phyloP scores from a whole-genome alignment of 1,140 invertebrate species.

The Delia radicum region DNA sequence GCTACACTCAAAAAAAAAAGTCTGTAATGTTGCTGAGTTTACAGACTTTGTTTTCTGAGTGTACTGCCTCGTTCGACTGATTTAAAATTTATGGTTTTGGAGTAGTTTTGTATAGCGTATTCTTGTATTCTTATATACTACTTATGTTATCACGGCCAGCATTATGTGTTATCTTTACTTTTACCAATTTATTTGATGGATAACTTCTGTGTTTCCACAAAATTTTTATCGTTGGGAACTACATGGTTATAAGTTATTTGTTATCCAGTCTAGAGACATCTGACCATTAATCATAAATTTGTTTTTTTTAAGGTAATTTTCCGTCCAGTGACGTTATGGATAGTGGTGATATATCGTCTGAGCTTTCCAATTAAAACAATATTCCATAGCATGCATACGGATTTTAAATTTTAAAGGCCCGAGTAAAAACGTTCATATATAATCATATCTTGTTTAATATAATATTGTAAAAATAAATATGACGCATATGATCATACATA shows the following conservation, averaged over 20 bases:
- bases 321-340: background rate
- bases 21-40: too few species aligned
- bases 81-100: background rate
- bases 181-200: background rate
- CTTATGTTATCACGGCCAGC: too few species aligned
- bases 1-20: too few species aligned
- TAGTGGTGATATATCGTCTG: too few species aligned
- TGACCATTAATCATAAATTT: background rate
- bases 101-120: background rate
- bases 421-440: too few species aligned
- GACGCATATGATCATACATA: too few species aligned
- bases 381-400: too few species aligned
- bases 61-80: background rate
- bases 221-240: background rate
- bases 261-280: background rate
- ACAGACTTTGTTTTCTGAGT: too few species aligned
- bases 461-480: too few species aligned
- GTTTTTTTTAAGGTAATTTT: background rate
- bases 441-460: too few species aligned
- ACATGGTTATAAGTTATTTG: background rate
- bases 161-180: background rate
- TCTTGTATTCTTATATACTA: background rate
- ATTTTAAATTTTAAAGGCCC: too few species aligned
- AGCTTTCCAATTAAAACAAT: too few species aligned
- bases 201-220: background rate